Percentiles rank a stretch among this genome's conserved stretches.
These are phyloP conservation scores for Tigriopus japonicus DNA, from an alignment of 1,140 invertebrate species.

Conservation along the genomic window DNA sequence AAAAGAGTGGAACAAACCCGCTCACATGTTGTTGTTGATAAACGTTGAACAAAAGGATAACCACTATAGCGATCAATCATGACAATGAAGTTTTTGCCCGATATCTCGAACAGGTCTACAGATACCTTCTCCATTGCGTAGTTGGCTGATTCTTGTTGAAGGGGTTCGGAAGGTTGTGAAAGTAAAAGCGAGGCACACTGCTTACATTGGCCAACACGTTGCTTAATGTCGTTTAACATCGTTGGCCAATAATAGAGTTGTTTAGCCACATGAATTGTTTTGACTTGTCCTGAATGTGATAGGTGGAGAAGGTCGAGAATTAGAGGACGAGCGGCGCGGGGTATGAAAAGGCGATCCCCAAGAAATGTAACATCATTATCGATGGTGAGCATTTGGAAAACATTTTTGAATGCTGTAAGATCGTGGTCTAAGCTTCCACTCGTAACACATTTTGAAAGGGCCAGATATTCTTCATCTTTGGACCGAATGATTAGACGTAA, in stretches of 20 bases:
- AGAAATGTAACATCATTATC: no score
- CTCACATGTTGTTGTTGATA: background rate
- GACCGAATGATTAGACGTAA: background rate
- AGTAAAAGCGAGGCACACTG: background rate
- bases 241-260: conserved; percentile 1
- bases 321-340: background rate
- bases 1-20: no score
- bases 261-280: background rate
- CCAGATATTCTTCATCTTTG: background rate
- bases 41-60: background rate
- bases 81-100: background rate
- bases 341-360: background rate
- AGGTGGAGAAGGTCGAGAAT: background rate
- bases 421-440: background rate
- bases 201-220: background rate
- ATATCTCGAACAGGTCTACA: background rate
- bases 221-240: background rate
- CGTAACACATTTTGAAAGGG: background rate
- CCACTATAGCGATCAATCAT: conserved; percentile 1
- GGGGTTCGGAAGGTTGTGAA: background rate
- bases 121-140: background rate
- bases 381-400: background rate
- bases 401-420: background rate
- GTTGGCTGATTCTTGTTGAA: background rate
- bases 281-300: background rate